Conservation (phyloP, 2,113 vertebrate genomes). For the Halichoeres trimaculatus region DNA sequence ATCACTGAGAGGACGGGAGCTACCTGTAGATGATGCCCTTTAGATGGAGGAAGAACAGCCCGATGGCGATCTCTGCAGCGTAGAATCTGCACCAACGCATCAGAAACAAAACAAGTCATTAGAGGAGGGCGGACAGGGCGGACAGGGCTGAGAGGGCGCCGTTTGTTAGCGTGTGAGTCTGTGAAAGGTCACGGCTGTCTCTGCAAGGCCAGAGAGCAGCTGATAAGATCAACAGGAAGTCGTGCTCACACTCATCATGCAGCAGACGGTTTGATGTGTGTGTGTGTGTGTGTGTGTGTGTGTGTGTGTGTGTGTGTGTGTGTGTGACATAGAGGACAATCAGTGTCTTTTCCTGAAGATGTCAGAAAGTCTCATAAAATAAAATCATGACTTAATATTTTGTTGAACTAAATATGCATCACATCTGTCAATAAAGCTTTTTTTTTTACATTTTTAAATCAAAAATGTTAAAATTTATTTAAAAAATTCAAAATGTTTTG, state of each 20-base stretch:
- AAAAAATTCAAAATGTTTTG: no score
- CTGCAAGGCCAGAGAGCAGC: conserved; percentile 54
- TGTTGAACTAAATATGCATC: no score
- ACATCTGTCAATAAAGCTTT: no score
- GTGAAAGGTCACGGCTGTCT: conserved; percentile 77
- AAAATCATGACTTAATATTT: no score
- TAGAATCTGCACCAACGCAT: conserved; percentile 89
- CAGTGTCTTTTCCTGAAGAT: conserved; percentile 9
- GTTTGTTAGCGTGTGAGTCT: conserved; percentile 31
- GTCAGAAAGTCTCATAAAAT: not conserved
- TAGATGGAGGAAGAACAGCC: conserved; percentile 94
- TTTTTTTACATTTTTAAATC: no score
- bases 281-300: conserved; percentile 15
- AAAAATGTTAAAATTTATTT: no score
- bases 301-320: no score
- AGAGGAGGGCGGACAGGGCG: conserved; percentile 40
- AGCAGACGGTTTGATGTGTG: conserved; percentile 1
- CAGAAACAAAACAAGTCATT: conserved; percentile 52
- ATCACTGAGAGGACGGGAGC: conserved; percentile 15
- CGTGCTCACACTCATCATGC: conserved; percentile 42
- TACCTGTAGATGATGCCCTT: conserved; percentile 98
- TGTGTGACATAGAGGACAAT: not conserved
- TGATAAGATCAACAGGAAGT: conserved; percentile 78
- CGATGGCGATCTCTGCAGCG: conserved; percentile 95
- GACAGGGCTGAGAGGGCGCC: conserved; percentile 32